These are phyloP conservation scores for Caenorhabditis zanzibari DNA, from an alignment of 2,888 invertebrate genomes.

Conservation along the genomic window DNA sequence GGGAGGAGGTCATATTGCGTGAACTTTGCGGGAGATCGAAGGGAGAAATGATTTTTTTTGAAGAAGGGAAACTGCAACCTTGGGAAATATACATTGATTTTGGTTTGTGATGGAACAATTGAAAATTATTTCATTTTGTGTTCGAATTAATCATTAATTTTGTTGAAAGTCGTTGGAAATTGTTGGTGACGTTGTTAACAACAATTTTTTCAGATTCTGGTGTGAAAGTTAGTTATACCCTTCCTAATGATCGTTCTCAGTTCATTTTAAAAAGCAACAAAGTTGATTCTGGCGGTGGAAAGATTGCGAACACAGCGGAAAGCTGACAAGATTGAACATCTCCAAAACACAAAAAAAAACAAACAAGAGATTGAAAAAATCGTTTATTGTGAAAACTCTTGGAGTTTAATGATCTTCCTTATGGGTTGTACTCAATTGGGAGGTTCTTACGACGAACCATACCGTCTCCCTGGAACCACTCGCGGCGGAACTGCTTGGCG, in stretches of 20 bases:
- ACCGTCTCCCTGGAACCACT: slow-evolving; percentile 78
- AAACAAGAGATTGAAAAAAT: too few species aligned
- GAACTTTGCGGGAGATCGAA: slow-evolving; percentile 33
- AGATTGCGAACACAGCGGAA: too few species aligned
- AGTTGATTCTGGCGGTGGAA: too few species aligned
- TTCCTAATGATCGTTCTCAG: too few species aligned
- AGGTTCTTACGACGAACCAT: slow-evolving; percentile 77
- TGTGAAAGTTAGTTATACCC: too few species aligned
- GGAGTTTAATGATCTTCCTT: too few species aligned
- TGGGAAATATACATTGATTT: slow-evolving; percentile 18
- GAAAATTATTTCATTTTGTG: not conserved
- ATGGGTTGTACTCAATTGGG: slow-evolving; percentile 67
- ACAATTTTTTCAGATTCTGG: too few species aligned
- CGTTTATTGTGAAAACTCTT: too few species aligned
- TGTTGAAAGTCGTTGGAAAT: not conserved
- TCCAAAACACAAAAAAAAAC: too few species aligned
- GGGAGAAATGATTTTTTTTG: not conserved
- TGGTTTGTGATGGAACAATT: not conserved
- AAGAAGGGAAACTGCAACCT: slow-evolving; percentile 16
- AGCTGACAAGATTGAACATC: too few species aligned
- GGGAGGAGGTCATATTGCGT: slow-evolving; percentile 35
- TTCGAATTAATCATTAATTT: slow-evolving; percentile 12
- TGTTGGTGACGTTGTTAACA: too few species aligned
- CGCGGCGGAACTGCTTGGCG: slow-evolving; percentile 75
- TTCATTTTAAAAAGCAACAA: too few species aligned